Evolutionary conservation across 1,140 invertebrate genomes (phyloP).

Genomic region (Sarcophaga bullata): DNA sequence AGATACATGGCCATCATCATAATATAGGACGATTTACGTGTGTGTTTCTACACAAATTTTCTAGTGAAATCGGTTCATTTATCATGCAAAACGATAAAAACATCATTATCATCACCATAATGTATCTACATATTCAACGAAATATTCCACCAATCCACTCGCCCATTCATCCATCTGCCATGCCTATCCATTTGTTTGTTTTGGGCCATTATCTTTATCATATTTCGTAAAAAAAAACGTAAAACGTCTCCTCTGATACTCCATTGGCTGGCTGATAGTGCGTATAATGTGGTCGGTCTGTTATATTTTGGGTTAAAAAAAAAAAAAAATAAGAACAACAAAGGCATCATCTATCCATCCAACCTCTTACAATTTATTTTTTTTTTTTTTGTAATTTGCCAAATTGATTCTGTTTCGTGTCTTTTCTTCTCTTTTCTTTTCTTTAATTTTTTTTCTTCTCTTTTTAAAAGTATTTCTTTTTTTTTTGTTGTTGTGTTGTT

Average conservation of each 20-base stretch:
- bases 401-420: conserved; percentile 31
- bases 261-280: not conserved
- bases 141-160: not conserved
- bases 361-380: not conserved
- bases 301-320: not conserved
- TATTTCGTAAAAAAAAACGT: no score
- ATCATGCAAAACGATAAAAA: conserved; percentile 8
- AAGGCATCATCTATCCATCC: no score
- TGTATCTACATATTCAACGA: no score
- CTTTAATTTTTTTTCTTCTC: not conserved
- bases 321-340: no score
- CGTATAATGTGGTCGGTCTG: not conserved
- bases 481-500: not conserved
- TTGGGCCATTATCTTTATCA: not conserved
- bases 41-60: not conserved
- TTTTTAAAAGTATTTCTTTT: no score
- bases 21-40: not conserved
- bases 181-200: not conserved
- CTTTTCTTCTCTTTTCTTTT: not conserved
- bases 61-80: conserved; percentile 31
- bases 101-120: conserved; percentile 15
- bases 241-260: not conserved
- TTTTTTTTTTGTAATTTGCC: conserved; percentile 17
- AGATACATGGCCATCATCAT: not conserved
- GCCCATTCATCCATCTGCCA: no score